Conservation (phyloP, 1,140 invertebrate genomes). For the Latrodectus geometricus region DNA sequence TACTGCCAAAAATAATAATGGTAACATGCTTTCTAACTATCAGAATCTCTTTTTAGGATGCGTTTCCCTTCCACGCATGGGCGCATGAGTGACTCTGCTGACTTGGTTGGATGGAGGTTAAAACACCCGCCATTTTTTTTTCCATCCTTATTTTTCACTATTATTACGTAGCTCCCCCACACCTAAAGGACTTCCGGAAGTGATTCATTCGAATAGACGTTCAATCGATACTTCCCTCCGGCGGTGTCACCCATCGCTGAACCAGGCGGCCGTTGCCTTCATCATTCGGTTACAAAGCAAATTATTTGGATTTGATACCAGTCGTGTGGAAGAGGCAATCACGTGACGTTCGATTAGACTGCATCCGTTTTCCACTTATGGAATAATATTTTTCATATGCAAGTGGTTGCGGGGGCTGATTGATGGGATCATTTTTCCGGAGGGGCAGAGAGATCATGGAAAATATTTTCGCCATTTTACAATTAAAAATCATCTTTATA, state of each 20-base stretch:
- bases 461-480: no score
- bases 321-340: background rate
- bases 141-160: background rate
- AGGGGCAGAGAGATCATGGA: no score
- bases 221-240: background rate
- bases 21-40: no score
- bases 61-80: background rate
- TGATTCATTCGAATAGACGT: background rate
- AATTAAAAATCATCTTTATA: no score
- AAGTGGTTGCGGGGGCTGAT: no score
- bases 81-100: background rate
- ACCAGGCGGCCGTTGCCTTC: background rate
- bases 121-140: background rate
- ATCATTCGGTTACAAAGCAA: background rate
- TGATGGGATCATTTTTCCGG: no score
- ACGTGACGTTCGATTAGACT: background rate
- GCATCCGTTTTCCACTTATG: background rate
- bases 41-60: background rate
- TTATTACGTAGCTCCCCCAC: background rate
- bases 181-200: conserved; percentile 1
- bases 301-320: background rate
- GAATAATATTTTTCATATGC: background rate
- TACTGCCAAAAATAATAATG: no score
- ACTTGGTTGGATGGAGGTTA: background rate
- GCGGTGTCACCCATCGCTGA: conserved; percentile 4